Base-by-base conservation (phyloP, 2,113 vertebrate genomes). In the Tenebrosternarchus preto region DNA sequence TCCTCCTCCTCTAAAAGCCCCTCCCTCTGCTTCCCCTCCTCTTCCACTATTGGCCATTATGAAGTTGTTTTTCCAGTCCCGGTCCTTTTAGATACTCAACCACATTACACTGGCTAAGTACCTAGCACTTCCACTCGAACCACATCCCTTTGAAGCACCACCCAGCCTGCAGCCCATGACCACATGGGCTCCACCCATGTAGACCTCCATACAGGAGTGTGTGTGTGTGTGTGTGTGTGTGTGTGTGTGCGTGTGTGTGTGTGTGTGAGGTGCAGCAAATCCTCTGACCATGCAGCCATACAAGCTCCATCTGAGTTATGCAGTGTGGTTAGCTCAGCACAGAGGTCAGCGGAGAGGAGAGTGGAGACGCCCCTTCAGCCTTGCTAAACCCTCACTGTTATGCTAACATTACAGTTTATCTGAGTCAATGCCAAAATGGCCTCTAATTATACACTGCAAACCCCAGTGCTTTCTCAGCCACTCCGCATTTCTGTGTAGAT, bases 391-490 rank as follows among this genome's bases (percentile, higher is more conserved):
- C 77, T 79, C 68, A 83, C 77, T 57, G 83, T 88, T 80, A 79
- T 82, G 72, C 67, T 83, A 87, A 73, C 81, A 88, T 83, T 86
- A 83, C 64, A 81, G 81, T 85, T 85, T 82, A 84, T 80, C 74
- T 82, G 77, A 87, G 81, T 81, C 87, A 80, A 82, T 77, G 57
- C 55, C 82, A 74, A 84, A 84, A 85, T 80, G 55, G 78, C 67
- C 77, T 46, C 73, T 80, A 87, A 87, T 90, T 87, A 87, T 74
- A 85, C 39, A 77, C 67, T 82, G 77, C 76, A 85, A 80, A 88
- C 74, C 69, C 15, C 82, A 82, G 72, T 77, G 76, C 63, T 81
- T 86, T 88, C 78, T 79, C 86, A 78, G 86, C 82, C 63, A 29
- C 33, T 33, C 72, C 25, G 22, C 7, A 27, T 73, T 68, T 53